Conservation (phyloP, 2,797 vertebrate genomes). For the Tolypeutes matacus region DNA sequence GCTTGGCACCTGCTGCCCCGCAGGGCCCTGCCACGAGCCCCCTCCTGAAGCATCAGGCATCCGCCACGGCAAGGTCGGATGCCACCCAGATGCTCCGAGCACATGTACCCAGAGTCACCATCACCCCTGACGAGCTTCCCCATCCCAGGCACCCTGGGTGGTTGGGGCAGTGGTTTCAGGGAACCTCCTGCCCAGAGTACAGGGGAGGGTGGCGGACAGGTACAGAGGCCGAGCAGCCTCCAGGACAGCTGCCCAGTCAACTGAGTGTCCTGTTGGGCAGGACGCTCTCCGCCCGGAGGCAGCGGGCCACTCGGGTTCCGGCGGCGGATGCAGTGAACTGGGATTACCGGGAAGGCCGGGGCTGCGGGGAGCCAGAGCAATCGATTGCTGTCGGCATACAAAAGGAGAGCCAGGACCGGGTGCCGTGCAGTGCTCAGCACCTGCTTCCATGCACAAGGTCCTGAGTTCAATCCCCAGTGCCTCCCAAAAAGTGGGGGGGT, state of each 20-base stretch:
- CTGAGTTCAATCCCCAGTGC: too few species aligned
- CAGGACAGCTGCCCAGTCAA: rapidly evolving
- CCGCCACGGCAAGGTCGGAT: neutral
- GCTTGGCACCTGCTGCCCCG: neutral
- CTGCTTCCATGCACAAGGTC: too few species aligned
- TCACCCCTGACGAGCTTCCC: neutral
- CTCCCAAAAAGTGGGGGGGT: too few species aligned
- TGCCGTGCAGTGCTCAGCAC: too few species aligned
- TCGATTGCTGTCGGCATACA: too few species aligned
- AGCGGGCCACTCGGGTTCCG: neutral
- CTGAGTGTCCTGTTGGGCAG: too few species aligned
- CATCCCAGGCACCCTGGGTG: neutral
- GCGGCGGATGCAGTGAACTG: too few species aligned
- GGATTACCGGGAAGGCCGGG: neutral
- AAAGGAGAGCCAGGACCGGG: too few species aligned
- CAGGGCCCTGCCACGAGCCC: rapidly evolving
- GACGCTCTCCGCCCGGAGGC: too few species aligned
- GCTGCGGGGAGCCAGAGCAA: neutral
- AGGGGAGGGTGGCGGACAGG: neutral
- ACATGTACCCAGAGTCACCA: neutral
- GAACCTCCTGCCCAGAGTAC: rapidly evolving
- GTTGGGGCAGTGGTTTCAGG: neutral
- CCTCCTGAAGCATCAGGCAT: rapidly evolving
- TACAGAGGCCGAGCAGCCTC: too few species aligned
- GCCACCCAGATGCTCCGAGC: neutral